Base-by-base conservation (phyloP, 2,888 invertebrate genomes). In the Scaptomyza cyrtandrae region DNA sequence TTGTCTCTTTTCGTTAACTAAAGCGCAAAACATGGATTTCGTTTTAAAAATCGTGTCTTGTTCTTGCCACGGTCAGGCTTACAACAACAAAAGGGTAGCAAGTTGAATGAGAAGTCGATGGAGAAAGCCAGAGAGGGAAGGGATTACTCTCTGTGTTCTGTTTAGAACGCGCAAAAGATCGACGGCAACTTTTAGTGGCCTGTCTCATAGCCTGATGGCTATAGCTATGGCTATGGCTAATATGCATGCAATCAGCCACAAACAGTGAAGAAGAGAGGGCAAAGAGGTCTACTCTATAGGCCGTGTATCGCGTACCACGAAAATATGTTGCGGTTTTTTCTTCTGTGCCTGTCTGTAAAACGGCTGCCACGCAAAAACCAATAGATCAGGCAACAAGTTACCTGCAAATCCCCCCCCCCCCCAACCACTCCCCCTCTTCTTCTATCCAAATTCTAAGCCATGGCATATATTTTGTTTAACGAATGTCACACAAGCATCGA, bases 41-140 rank as follows among this genome's bases (percentile, higher is more conserved):
- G 86, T 83, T 83, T 88, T 88, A 88, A 86, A 86, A 83, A 83
- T 83, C 82, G 82, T 83, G 82, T 83, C 82, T 83, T 83, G 88
- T 88, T 88, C 75, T 78, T 78, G 75, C 75, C 75, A 78, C 75
- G 75, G 75, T 73, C 74, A 67, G 68, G 63, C 68, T 65, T 67
- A 56, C 76, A 78, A 73, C 79, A 71, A 56, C 76, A 68, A 84
- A 86, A 86, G 84, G 84, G 80, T 83, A 77, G 83, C 83, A 83
- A 56, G 72, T 61, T 75, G 58, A 49, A 24, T 41, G 46, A 7
- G 16, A 33, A n/a, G 16, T 10, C 46, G 19, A 19, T 33, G 10
- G 33, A 10, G 33, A 33, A 10, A 33, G 33, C 9, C 10, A 45
- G 43, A 24, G 14, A 27, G 14, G 33, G 10, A 10, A 43, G 14